Evolutionary conservation across 2,113 vertebrate genomes (phyloP).

Genomic region (Nycticorax nycticorax): DNA sequence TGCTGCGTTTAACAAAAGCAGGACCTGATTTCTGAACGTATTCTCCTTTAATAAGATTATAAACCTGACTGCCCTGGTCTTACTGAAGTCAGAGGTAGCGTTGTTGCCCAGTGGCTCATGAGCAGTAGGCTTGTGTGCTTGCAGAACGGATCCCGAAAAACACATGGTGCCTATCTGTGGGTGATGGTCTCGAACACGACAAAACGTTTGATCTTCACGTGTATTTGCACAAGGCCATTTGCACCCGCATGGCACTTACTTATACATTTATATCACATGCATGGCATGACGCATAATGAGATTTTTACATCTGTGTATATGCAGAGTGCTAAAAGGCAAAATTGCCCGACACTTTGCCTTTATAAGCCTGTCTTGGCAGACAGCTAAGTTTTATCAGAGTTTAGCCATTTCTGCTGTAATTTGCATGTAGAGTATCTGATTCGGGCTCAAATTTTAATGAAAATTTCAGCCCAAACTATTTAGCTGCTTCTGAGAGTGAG

Average conservation of each 20-base stretch:
- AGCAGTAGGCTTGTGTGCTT: neutral
- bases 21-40: slow-evolving; percentile 10
- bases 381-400: neutral
- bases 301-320: neutral
- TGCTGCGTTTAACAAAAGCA: neutral
- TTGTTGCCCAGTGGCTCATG: neutral
- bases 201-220: neutral
- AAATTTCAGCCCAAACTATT: neutral
- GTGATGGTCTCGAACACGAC: neutral
- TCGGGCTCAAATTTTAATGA: neutral
- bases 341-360: neutral
- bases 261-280: neutral
- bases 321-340: neutral
- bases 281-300: neutral
- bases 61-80: slow-evolving; percentile 6
- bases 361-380: neutral
- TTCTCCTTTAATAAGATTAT: slow-evolving; percentile 54
- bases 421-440: neutral
- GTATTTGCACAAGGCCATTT: neutral
- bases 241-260: neutral
- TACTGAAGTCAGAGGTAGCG: neutral
- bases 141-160: neutral
- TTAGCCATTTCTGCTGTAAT: neutral
- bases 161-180: neutral
- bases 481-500: neutral